Evolutionary conservation across 2,797 vertebrate species (phyloP).

Genomic region (Sternotherus odoratus): DNA sequence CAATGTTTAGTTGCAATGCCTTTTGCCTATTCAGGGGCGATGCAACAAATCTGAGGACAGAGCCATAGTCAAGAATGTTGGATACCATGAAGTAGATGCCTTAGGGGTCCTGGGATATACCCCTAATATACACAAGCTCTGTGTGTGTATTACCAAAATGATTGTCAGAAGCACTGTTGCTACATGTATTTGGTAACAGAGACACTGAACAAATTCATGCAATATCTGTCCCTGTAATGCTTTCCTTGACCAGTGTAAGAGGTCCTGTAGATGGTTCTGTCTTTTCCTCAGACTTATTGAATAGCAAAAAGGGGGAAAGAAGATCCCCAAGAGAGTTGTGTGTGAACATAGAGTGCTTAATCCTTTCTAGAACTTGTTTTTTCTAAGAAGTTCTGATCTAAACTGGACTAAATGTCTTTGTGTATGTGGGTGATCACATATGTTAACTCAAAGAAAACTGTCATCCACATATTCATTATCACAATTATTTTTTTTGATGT

Average conservation of each 20-base stretch:
- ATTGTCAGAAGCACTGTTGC: background rate
- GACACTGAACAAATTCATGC: background rate
- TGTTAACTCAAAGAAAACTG: background rate
- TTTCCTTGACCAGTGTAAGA: background rate
- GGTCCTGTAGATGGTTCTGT: background rate
- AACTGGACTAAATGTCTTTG: background rate
- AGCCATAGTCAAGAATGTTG: background rate
- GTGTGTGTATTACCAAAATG: background rate
- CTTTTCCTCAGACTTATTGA: background rate
- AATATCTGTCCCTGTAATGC: background rate
- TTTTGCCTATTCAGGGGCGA: background rate
- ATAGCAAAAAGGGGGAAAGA: background rate
- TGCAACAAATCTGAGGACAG: background rate
- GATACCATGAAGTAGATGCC: background rate
- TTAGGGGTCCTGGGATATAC: background rate
- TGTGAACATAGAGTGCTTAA: background rate
- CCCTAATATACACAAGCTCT: too few relatives aligned
- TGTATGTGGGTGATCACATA: background rate
- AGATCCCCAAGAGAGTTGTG: background rate
- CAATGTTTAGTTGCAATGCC: background rate
- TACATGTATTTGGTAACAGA: background rate
- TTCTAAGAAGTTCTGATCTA: background rate
- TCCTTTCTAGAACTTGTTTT: background rate
- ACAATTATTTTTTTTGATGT: constrained; percentile 32
- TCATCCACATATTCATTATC: constrained; percentile 11